Base-by-base conservation (phyloP, 1,140 invertebrate species). In the Leptoteleia sp. region DNA sequence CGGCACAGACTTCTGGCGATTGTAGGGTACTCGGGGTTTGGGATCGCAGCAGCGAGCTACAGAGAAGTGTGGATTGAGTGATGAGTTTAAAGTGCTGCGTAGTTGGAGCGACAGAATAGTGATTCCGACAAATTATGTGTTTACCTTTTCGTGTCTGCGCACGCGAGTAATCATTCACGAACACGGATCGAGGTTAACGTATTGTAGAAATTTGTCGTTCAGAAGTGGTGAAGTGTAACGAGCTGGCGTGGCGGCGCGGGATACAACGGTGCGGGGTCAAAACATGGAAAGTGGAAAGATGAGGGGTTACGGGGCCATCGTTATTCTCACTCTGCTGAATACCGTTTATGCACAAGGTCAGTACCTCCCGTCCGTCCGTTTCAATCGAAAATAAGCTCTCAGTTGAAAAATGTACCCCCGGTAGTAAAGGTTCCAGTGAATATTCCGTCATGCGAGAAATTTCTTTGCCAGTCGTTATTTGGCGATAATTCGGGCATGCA, bases 291-390 rank as follows among this genome's bases (percentile, higher is more conserved):
- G 81, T 81, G 79, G 79, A 79, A 85, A 84, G 76, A 88, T 87
- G 86, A 84, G 78, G 85, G 83, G 80, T 82, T 82, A 82, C 80
- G 65, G 83, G 76, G 80, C 85, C 71, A 80, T 81, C 72, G 75
- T 82, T 65, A 64, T 89, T 81, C 72, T 85, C 83, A 79, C 82
- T 47, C 76, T 85, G 40, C 73, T 89, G 65, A 82, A 81, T 77
- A 81, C 76, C 76, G 84, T 84, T 72, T 70, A 73, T 57, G 86
- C 87, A 19, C 88, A 89, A 89, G 88, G 88, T 89, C 80, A 86
- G 88, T 87, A 9, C 13, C 22, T 42, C 35, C n/a, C n/a, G n/a
- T n/a, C n/a, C n/a, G n/a, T n/a, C n/a, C n/a, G n/a, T n/a, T n/a
- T n/a, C n/a, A n/a, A n/a, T n/a, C n/a, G n/a, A n/a, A n/a, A n/a